phyloP scores from a whole-genome alignment of 2,797 vertebrate species.

The Crenuchus spilurus region DNA sequence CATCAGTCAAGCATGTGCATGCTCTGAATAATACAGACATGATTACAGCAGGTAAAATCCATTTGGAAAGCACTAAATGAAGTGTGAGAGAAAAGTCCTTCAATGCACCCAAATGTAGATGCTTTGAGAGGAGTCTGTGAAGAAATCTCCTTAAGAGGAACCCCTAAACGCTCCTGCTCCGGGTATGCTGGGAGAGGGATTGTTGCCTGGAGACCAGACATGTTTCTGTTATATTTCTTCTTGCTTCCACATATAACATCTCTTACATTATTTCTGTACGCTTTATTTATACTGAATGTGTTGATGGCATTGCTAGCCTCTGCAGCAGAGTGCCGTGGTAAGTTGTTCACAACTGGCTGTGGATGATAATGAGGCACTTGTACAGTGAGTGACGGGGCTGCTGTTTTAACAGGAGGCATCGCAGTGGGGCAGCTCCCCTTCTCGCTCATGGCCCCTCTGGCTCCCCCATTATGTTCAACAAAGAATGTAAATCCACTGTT shows the following conservation, averaged over 20 bases:
- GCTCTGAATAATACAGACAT: constrained; percentile 28
- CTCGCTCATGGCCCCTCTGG: constrained; percentile 53
- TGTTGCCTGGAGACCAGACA: constrained; percentile 41
- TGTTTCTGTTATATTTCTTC: constrained; percentile 41
- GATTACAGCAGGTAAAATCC: constrained; percentile 26
- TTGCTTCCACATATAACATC: constrained; percentile 13
- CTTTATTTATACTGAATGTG: constrained; percentile 37
- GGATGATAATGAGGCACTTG: constrained; percentile 60
- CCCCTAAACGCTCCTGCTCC: constrained; percentile 25
- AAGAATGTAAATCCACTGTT: constrained; percentile 59
- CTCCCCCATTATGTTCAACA: constrained; percentile 56
- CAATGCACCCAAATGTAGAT: constrained; percentile 31
- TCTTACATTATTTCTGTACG: constrained; percentile 13
- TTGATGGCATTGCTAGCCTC: constrained; percentile 29
- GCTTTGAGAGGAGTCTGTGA: constrained; percentile 24
- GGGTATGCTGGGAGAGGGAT: constrained; percentile 20
- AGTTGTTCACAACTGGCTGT: constrained; percentile 44
- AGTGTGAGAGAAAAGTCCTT: background rate
- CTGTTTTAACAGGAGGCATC: constrained; percentile 59
- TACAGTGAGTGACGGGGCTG: constrained; percentile 55
- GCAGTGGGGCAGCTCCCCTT: constrained; percentile 52
- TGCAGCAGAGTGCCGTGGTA: constrained; percentile 25
- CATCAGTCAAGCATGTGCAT: too few species aligned
- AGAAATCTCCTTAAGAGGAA: constrained; percentile 34
- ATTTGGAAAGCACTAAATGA: constrained; percentile 15